phyloP scores from a whole-genome alignment of 2,888 invertebrate genomes.

The Helobdella robusta region DNA sequence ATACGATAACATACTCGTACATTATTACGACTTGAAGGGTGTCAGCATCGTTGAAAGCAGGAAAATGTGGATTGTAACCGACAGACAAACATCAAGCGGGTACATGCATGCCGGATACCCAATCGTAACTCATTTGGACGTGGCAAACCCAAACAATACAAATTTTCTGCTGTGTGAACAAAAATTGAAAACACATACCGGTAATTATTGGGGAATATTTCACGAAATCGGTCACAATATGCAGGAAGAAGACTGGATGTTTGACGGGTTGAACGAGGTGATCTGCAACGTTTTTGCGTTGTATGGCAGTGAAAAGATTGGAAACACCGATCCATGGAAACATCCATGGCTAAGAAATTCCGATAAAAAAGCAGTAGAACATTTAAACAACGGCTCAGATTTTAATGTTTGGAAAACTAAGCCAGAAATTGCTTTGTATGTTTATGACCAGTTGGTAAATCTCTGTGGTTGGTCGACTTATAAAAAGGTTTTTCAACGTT shows the following conservation, averaged over 20 bases:
- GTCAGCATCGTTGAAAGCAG: slow-evolving; percentile 8
- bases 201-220: slow-evolving; percentile 35
- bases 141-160: slow-evolving; percentile 24
- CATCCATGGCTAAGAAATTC: slow-evolving; percentile 32
- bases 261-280: slow-evolving; percentile 35
- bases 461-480: slow-evolving; percentile 36
- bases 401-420: slow-evolving; percentile 32
- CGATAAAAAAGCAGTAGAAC: slow-evolving; percentile 18
- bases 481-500: slow-evolving; percentile 32
- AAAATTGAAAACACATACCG: slow-evolving; percentile 23
- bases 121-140: slow-evolving; percentile 36
- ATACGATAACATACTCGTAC: slow-evolving; percentile 33
- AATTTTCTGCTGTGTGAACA: slow-evolving; percentile 31
- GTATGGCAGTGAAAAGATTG: slow-evolving; percentile 34
- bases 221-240: slow-evolving; percentile 40
- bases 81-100: slow-evolving; percentile 32
- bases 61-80: slow-evolving; percentile 33
- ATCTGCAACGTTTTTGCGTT: slow-evolving; percentile 38
- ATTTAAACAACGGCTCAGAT: slow-evolving; percentile 29
- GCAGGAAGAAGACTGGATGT: slow-evolving; percentile 37
- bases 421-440: slow-evolving; percentile 33
- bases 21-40: slow-evolving; percentile 33
- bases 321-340: slow-evolving; percentile 30
- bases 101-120: slow-evolving; percentile 39
- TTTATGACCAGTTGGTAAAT: slow-evolving; percentile 36